Percentiles rank a stretch among this genome's conserved stretches.
Conservation (phyloP, 2,113 vertebrate genomes). For the Centropus unirufus region DNA sequence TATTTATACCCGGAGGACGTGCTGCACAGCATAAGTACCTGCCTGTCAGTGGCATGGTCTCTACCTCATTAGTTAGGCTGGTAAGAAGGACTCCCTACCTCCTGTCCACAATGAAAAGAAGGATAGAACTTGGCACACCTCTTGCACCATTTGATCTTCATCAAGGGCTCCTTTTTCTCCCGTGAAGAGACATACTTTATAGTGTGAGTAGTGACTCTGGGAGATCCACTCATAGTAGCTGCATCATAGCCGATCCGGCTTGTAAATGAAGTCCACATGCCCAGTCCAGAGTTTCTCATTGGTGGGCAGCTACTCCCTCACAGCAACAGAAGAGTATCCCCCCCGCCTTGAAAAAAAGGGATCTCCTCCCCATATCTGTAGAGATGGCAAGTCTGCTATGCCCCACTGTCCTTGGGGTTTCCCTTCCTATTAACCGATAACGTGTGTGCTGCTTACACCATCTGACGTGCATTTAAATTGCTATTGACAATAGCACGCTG, state of each 20-base stretch:
- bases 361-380: neutral
- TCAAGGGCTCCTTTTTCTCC: neutral
- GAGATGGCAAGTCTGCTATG: neutral
- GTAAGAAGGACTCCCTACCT: neutral
- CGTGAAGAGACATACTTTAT: neutral
- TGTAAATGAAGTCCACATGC: neutral
- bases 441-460: neutral
- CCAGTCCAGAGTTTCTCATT: neutral
- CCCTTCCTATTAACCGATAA: neutral
- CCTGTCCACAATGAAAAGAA: neutral
- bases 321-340: neutral
- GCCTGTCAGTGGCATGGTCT: neutral
- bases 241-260: neutral
- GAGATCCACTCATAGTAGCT: neutral
- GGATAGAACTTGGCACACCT: neutral
- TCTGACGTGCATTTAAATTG: neutral
- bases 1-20: neutral
- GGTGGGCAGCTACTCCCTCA: neutral
- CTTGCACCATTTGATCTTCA: neutral
- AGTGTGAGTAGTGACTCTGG: neutral
- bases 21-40: neutral
- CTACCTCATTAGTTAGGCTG: neutral
- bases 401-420: neutral
- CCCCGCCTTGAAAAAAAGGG: neutral
- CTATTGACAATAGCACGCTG: constrained; percentile 10